Conservation (phyloP, 2,113 vertebrate species). For the Pomatorhinus ruficollis region DNA sequence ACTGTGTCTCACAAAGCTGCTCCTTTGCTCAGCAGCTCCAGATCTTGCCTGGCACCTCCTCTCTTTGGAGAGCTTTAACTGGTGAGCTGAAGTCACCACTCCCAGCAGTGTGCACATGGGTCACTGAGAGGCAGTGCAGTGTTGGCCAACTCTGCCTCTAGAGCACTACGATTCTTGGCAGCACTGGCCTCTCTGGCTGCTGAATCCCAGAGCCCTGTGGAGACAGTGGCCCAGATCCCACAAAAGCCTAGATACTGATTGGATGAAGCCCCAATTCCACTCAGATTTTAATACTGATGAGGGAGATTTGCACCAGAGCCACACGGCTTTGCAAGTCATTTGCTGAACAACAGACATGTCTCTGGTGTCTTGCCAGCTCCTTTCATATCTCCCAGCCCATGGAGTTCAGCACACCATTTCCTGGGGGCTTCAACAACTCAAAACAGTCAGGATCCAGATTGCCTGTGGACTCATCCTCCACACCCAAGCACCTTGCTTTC, state of each 20-base stretch:
- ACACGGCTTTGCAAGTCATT: not conserved
- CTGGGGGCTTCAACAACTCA: rapidly evolving
- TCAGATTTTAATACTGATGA: not conserved
- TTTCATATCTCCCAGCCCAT: not conserved
- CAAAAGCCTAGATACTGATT: not conserved
- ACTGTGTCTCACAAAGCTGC: not conserved
- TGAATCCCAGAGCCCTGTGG: not conserved
- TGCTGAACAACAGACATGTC: rapidly evolving
- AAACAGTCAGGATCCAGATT: not conserved
- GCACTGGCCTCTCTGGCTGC: not conserved
- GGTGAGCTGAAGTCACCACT: not conserved
- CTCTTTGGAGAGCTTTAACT: not conserved
- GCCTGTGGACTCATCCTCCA: not conserved
- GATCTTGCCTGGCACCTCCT: not conserved
- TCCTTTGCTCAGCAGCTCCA: not conserved
- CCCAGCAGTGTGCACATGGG: not conserved
- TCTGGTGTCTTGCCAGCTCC: not conserved
- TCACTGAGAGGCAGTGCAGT: not conserved
- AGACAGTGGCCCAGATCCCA: not conserved
- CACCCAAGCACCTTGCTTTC: not conserved
- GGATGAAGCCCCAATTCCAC: not conserved
- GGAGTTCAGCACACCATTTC: not conserved
- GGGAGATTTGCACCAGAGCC: not conserved
- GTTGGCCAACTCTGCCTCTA: not conserved
- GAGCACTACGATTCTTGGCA: not conserved